Conservation (phyloP, 2,797 vertebrate genomes). For the Tarsius wallacei region DNA sequence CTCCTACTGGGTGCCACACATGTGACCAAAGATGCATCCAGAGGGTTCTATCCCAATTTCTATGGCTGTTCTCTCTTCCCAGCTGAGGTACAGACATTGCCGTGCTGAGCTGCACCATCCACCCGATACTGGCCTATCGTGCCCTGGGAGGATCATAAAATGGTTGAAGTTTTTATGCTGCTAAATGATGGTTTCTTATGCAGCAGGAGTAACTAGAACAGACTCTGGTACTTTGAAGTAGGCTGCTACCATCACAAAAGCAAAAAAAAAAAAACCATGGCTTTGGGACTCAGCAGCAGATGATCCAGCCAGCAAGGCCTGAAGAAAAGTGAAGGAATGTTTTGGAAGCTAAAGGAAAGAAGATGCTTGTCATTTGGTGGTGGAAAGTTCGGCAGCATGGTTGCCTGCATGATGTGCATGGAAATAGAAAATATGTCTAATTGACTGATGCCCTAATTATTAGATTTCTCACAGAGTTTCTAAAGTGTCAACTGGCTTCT, state of each 20-base stretch:
- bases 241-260: background rate
- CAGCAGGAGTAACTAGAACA: background rate
- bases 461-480: too few species aligned
- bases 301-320: background rate
- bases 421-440: background rate
- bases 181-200: background rate
- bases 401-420: background rate
- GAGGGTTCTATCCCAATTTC: too few species aligned
- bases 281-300: background rate
- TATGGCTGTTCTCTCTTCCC: background rate
- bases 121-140: too few species aligned
- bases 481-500: too few species aligned
- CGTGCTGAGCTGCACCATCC: background rate
- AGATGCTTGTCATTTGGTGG: accelerated
- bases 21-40: background rate
- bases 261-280: too few species aligned
- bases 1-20: background rate
- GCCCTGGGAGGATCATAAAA: background rate
- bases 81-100: background rate
- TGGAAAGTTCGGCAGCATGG: background rate
- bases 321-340: accelerated
- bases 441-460: too few species aligned
- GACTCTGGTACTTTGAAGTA: accelerated
- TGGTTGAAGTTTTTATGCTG: accelerated
- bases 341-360: background rate